A percentile compares a stretch with the other conserved stretches of the same genome.
Evolutionary conservation across 2,888 invertebrate species (phyloP).

Genomic region (Anticlea derivata): DNA sequence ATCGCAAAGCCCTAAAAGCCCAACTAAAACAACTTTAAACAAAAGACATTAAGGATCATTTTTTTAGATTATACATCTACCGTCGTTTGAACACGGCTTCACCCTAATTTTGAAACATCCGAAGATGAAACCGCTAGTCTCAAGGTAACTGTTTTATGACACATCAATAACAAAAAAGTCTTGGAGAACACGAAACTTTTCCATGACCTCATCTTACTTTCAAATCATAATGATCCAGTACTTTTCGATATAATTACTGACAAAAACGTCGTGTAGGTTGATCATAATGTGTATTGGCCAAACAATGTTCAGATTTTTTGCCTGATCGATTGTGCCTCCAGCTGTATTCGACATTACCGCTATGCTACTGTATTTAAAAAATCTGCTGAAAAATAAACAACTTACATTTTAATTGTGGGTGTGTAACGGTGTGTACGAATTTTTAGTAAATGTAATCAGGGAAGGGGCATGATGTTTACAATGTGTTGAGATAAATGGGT

Average conservation of each 20-base stretch:
- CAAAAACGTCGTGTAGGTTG: conserved; percentile 27
- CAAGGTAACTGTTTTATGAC: conserved; percentile 2
- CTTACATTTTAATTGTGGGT: conserved; percentile 34
- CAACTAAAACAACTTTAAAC: too few species aligned
- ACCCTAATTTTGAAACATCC: not conserved
- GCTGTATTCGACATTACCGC: conserved; percentile 27
- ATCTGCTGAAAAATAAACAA: conserved; percentile 36
- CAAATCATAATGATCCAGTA: conserved; percentile 22
- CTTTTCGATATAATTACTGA: conserved; percentile 21
- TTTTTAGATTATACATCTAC: too few species aligned
- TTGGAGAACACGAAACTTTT: conserved; percentile 9
- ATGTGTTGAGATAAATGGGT: not conserved
- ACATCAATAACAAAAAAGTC: conserved; percentile 11
- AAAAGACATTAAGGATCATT: too few species aligned
- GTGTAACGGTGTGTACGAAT: conserved; percentile 35
- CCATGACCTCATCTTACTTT: conserved; percentile 27
- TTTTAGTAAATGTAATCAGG: conserved; percentile 21
- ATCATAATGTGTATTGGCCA: conserved; percentile 15
- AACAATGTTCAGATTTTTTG: conserved; percentile 27
- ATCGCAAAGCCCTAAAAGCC: too few species aligned
- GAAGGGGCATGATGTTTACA: not conserved
- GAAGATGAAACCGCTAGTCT: conserved; percentile 7
- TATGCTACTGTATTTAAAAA: conserved; percentile 37
- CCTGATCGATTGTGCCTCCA: conserved; percentile 20
- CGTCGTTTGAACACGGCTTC: too few species aligned